These are phyloP conservation scores for Hormiphora californensis DNA, from an alignment of 37 sponge, comb jelly and placozoan genomes.

Conservation along the genomic window DNA sequence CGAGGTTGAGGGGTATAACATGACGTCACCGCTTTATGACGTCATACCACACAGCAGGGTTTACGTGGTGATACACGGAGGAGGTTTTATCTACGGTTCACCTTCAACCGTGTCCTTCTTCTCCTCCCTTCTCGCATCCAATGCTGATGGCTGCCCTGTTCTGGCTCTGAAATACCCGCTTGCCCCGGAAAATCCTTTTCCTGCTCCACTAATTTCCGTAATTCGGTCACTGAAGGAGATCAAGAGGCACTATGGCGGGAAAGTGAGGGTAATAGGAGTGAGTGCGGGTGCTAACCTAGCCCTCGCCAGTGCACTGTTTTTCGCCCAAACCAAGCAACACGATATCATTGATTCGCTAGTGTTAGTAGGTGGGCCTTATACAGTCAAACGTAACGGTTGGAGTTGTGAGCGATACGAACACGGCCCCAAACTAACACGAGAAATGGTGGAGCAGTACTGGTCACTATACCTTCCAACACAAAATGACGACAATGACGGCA, in stretches of 20 bases:
- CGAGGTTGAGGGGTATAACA: too few relatives aligned
- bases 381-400: neutral
- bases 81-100: conserved; percentile 35
- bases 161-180: conserved; percentile 46
- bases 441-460: conserved; percentile 28
- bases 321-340: neutral
- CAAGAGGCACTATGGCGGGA: neutral
- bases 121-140: neutral
- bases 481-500: too few relatives aligned
- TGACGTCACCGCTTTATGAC: neutral
- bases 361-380: conserved; percentile 13
- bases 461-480: neutral
- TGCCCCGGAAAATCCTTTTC: neutral
- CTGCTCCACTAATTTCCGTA: neutral
- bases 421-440: conserved; percentile 12
- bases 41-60: neutral
- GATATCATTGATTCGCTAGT: neutral
- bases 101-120: neutral
- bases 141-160: neutral
- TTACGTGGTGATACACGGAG: conserved; percentile 8
- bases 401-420: neutral
- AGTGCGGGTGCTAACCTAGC: conserved; percentile 49
- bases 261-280: conserved; percentile 11
- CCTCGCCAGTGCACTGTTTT: neutral
- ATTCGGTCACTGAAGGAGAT: neutral